Evolutionary conservation across 2,888 invertebrate species (phyloP).

Genomic region (Athripsodes cinereus): DNA sequence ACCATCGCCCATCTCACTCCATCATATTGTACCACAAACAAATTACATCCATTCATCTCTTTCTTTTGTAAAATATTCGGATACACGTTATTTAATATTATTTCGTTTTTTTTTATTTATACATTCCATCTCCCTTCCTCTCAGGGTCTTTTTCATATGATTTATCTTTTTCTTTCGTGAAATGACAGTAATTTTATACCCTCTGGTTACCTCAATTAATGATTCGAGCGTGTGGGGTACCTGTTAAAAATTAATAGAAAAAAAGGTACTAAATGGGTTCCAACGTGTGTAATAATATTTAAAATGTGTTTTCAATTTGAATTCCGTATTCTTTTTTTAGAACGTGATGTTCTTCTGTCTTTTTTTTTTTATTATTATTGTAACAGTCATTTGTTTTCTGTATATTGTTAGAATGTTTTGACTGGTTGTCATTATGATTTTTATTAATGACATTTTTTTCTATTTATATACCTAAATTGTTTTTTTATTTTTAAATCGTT

Average conservation of each 20-base stretch:
- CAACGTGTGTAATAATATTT: neutral
- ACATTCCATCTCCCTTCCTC: neutral
- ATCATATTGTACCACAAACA: neutral
- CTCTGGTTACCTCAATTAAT: neutral
- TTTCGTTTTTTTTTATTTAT: neutral
- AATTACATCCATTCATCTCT: neutral
- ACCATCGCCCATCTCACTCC: neutral
- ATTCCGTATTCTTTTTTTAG: neutral
- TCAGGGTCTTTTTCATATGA: neutral
- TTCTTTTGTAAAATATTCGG: neutral
- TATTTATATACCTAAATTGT: too few relatives aligned
- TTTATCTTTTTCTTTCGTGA: neutral
- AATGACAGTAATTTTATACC: slow-evolving; percentile 1
- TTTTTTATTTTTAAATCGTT: too few relatives aligned
- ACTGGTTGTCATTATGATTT: too few relatives aligned
- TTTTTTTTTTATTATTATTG: neutral
- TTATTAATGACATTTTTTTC: too few relatives aligned
- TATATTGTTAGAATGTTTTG: too few relatives aligned
- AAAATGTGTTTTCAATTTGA: slow-evolving; percentile 2
- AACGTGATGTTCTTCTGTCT: neutral
- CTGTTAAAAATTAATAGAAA: neutral
- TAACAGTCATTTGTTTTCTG: too few relatives aligned
- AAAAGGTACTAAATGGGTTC: neutral
- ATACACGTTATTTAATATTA: neutral
- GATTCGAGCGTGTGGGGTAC: slow-evolving; percentile 1